Conservation (phyloP, 2,888 invertebrate species). For the Melanotus villosus region DNA sequence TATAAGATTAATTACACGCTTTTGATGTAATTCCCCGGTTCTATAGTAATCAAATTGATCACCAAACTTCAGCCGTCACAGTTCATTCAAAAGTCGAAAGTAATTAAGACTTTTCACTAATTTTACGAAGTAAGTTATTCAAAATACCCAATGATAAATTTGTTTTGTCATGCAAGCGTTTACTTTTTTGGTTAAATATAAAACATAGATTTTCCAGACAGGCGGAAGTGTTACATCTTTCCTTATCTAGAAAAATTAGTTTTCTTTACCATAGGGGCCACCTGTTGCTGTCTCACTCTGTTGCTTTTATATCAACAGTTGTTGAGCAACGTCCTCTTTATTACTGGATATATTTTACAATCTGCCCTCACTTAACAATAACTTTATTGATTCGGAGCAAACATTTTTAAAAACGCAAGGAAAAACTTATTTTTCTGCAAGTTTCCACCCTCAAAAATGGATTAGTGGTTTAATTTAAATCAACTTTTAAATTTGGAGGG, state of each 20-base stretch:
- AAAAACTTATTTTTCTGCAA: too few relatives aligned
- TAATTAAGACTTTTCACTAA: too few relatives aligned
- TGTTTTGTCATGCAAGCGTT: too few relatives aligned
- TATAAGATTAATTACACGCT: too few relatives aligned
- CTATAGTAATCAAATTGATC: too few relatives aligned
- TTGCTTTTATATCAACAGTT: constrained; percentile 24
- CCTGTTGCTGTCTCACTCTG: constrained; percentile 33
- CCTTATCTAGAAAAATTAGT: background rate
- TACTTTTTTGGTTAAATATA: background rate
- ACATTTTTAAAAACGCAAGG: background rate
- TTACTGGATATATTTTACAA: constrained; percentile 9
- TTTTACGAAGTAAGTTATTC: too few relatives aligned
- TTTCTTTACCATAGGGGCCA: constrained; percentile 16
- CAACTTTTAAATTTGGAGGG: background rate
- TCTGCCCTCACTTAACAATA: constrained; percentile 13
- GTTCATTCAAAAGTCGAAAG: too few relatives aligned
- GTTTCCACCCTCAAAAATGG: too few relatives aligned
- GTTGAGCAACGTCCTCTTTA: background rate
- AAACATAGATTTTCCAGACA: background rate
- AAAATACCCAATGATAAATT: too few relatives aligned
- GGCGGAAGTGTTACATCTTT: background rate
- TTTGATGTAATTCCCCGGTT: too few relatives aligned
- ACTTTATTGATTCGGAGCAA: constrained; percentile 9
- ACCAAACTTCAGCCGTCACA: too few relatives aligned
- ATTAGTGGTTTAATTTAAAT: too few relatives aligned